These are phyloP conservation scores for Coelopa frigida DNA, from an alignment of 1,140 invertebrate species.

Conservation along the genomic window DNA sequence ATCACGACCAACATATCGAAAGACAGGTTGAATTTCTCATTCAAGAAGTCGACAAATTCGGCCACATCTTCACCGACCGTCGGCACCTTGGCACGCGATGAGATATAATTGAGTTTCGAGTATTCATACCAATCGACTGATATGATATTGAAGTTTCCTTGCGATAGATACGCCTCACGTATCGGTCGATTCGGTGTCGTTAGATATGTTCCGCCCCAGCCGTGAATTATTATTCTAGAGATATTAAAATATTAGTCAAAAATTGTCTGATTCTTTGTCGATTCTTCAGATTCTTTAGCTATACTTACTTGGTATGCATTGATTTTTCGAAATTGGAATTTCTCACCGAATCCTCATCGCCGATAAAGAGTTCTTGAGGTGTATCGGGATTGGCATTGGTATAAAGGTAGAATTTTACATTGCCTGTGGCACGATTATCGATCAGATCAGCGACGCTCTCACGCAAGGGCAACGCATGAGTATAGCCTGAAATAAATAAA, in stretches of 20 bases:
- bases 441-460: not conserved
- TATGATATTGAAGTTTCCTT: slow-evolving; percentile 47
- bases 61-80: slow-evolving; percentile 12
- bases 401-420: slow-evolving; percentile 11
- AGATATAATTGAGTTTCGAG: slow-evolving; percentile 47
- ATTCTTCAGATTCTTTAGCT: not conserved
- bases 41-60: slow-evolving; percentile 19
- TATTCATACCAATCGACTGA: slow-evolving; percentile 48
- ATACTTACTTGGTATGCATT: slow-evolving; percentile 5
- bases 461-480: not conserved
- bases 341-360: slow-evolving; percentile 8
- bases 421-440: not conserved
- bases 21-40: slow-evolving; percentile 11
- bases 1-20: slow-evolving; percentile 15
- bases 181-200: slow-evolving; percentile 12
- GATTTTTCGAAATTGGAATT: slow-evolving; percentile 10
- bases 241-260: slow-evolving; percentile 1
- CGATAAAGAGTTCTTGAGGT: slow-evolving; percentile 6
- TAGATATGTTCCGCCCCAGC: slow-evolving; percentile 14
- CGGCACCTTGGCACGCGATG: slow-evolving; percentile 38
- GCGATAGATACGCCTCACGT: slow-evolving; percentile 39
- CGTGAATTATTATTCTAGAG: slow-evolving; percentile 21
- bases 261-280: too few species aligned
- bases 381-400: slow-evolving; percentile 9
- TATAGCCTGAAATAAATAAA: not conserved